A percentile compares a stretch with the other conserved stretches of the same genome.
Evolutionary conservation across 2,113 vertebrate species (phyloP).

Genomic region (Ariopsis seemanni): DNA sequence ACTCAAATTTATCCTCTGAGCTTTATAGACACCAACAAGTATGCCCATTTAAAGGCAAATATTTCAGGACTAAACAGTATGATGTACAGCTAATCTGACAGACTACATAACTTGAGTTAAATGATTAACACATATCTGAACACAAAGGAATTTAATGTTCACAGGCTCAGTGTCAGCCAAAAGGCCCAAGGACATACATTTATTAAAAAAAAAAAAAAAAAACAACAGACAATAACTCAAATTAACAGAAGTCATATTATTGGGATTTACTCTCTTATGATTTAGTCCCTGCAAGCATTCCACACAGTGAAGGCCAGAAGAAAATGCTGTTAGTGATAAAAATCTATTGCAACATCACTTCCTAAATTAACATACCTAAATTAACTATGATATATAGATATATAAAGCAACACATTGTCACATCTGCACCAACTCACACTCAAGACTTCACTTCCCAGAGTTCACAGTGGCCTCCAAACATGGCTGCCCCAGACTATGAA

Average conservation of each 20-base stretch:
- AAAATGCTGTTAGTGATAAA: neutral
- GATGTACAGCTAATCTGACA: slow-evolving; percentile 34
- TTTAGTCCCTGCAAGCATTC: neutral
- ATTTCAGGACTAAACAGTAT: slow-evolving; percentile 20
- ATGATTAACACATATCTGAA: slow-evolving; percentile 36
- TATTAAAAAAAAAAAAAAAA: neutral
- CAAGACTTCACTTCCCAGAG: too few species aligned
- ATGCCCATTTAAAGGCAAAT: slow-evolving; percentile 35
- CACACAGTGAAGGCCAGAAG: neutral
- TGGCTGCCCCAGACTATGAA: too few species aligned
- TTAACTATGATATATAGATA: neutral
- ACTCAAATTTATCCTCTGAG: neutral
- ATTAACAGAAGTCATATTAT: slow-evolving; percentile 8
- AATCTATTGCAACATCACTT: neutral
- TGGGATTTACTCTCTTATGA: slow-evolving; percentile 26
- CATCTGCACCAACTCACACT: too few species aligned
- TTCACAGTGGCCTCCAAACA: too few species aligned
- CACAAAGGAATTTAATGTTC: slow-evolving; percentile 30
- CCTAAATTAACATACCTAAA: neutral
- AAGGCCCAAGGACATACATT: slow-evolving; percentile 7
- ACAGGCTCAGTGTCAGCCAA: slow-evolving; percentile 5
- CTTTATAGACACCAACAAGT: slow-evolving; percentile 37
- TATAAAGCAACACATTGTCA: neutral
- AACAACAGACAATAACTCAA: slow-evolving; percentile 38
- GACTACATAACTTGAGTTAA: slow-evolving; percentile 23